Evolutionary conservation across 2,888 invertebrate species (phyloP), one percentile per base, ranked within the genome.

Genomic region (Synergus laeviventris): DNA sequence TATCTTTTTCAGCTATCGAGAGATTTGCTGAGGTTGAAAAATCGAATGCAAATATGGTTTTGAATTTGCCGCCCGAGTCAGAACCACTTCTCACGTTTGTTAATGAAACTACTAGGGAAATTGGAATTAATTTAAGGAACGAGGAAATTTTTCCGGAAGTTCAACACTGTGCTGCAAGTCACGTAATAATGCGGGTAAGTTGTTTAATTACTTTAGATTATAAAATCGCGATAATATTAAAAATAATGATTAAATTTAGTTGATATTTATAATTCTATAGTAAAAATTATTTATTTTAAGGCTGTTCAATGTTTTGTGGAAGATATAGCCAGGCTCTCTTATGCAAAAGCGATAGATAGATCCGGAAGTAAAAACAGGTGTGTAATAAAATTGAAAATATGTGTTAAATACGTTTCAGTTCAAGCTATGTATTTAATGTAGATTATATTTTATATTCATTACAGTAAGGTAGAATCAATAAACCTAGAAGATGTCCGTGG

Each of bases 121-220:
- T 91, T 56, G 92, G 92, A 2, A 84, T 92, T 42, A 86, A 90
- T 75, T 86, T 93, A 60, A 88, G 86, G 80, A 87, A 91, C 21
- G 93, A 93, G 81, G 91, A 92, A 86, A 90, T 93, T 54, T 79
- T 88, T 39, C 91, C 92, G 4, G 91, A 91, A 14, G 89, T 93
- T 5, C 81, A 87, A 45, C 90, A 91, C 82, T 91, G 91, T 81
- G 90, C 91, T 56, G 89, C 92, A n/a, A 91, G 91, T 82, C 78
- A 88, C 74, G 81, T 89, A 62, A 84, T 89, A 11, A 85, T 86
- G 49, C 81, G 82, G 78, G 89, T 88, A 79, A 81, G 16, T 61
- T 54, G 73, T 60, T 61, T 66, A 12, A 60, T 61, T 4, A 31
- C n/a, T 54, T 64, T 36, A 16, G 18, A 61, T 9, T 1, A 59